phyloP scores from a whole-genome alignment of 1,140 invertebrate genomes.

The Atopsyche davidsoni region DNA sequence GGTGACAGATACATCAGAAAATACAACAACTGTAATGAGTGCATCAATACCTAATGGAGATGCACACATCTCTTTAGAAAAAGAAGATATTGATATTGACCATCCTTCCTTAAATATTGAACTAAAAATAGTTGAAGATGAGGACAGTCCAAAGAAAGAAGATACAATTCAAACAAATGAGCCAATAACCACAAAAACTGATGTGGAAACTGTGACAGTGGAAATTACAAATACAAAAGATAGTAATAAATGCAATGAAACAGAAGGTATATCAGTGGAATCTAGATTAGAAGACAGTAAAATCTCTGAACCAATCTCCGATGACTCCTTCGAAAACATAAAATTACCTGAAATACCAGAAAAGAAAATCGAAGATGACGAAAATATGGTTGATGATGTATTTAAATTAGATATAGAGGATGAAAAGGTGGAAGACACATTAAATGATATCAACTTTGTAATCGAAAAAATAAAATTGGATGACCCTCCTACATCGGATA shows the following conservation, averaged over 20 bases:
- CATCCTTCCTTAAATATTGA: conserved; percentile 42
- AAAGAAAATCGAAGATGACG: not conserved
- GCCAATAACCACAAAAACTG: not conserved
- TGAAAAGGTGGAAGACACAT: not conserved
- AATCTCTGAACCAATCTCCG: not conserved
- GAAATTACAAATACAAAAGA: not conserved
- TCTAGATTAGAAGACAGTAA: not conserved
- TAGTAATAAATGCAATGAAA: not conserved
- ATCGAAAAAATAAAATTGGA: conserved; percentile 10
- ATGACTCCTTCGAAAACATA: not conserved
- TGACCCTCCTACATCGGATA: not conserved
- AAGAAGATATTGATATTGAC: conserved; percentile 36
- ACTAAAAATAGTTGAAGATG: conserved; percentile 42
- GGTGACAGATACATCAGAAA: conserved; percentile 19
- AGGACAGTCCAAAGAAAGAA: conserved; percentile 6
- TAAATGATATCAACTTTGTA: conserved; percentile 10
- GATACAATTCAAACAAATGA: not conserved
- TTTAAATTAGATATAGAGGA: conserved; percentile 6
- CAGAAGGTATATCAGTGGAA: not conserved
- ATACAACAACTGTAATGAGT: conserved; percentile 2
- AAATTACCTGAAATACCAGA: not conserved
- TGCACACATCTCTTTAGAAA: not conserved
- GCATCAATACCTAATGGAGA: not conserved
- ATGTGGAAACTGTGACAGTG: not conserved
- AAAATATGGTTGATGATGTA: conserved; percentile 3